Base-by-base conservation (phyloP, 2,888 invertebrate species). In the Philonicus albiceps region DNA sequence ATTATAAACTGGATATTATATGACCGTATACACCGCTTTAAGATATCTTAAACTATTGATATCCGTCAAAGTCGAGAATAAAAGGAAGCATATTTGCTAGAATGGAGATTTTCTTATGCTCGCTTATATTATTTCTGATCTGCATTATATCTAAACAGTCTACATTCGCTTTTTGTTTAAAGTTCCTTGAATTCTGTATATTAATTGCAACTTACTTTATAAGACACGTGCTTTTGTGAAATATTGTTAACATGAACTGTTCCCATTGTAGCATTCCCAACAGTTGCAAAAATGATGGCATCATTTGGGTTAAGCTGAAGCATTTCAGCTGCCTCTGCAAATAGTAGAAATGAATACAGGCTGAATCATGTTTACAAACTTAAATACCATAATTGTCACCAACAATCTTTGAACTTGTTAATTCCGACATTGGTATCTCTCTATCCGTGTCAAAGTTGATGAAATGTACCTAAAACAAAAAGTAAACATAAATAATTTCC, bases 211-310 rank as follows among this genome's bases (percentile, higher is more conserved):
- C 73, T 89, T 92, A 96, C 96, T 93, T 96, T 96, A 90, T 94
- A 96, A 11, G 95, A 95, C 37, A 96, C 91, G 86, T 93, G 91
- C 88, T 92, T 91, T 85, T 93, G 93, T 87, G 96, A 95, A 89
- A 94, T 94, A 90, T 97, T 97, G 37, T 95, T 95, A 19, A 98
- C 93, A 0, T 93, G 93, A 89, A 96, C 94, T 49, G 94, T 94
- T 80, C 96, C 95, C 1, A 94, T 93, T 37, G 95, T 91, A 90
- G 96, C 97, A 87, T 94, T 94, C 76, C 94, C 95, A 11, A 89
- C 89, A 87, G 93, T 94, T 88, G 93, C 93, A 90, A 97, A 97
- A 80, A 94, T 91, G 86, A 98, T 94, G 37, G 94, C 93, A 88
- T 96, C 96, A 27, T 95, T 94, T 0, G 97, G 97, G 34, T 93